Evolutionary conservation across 2,888 invertebrate species (phyloP).

Genomic region (Pammene fasciana): DNA sequence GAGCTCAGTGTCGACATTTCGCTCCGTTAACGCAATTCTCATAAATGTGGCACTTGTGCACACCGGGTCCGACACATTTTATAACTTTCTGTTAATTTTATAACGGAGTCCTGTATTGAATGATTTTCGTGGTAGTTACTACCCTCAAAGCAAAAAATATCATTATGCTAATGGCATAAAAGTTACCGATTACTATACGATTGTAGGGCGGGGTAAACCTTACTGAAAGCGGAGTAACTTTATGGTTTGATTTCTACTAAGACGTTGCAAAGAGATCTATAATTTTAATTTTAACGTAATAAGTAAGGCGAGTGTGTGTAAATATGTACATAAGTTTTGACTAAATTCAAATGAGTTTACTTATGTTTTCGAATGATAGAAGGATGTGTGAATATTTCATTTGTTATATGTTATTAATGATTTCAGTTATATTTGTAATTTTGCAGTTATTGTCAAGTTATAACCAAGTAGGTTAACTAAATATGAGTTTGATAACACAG

Average conservation of each 20-base stretch:
- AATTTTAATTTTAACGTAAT: neutral
- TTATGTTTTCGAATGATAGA: constrained; percentile 8
- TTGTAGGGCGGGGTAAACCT: neutral
- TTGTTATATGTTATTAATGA: neutral
- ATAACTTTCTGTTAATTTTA: too few relatives aligned
- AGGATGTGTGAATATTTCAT: constrained; percentile 4
- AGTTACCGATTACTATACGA: neutral
- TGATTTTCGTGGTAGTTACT: too few relatives aligned
- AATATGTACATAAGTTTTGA: constrained; percentile 12
- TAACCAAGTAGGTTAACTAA: neutral
- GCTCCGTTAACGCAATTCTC: too few relatives aligned
- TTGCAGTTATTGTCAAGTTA: neutral
- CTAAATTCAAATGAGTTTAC: constrained; percentile 16
- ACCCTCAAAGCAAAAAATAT: too few relatives aligned
- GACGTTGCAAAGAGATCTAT: neutral
- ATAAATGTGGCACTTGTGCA: too few relatives aligned
- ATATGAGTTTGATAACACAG: neutral
- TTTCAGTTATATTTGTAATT: neutral
- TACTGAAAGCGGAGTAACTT: neutral
- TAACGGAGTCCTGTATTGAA: too few relatives aligned
- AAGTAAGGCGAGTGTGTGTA: constrained; percentile 1
- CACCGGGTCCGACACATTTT: too few relatives aligned
- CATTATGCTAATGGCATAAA: too few relatives aligned
- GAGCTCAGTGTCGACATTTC: neutral
- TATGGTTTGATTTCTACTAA: neutral